Evolutionary conservation across 2,888 invertebrate species (phyloP).

Genomic region (Dendrolimus houi): DNA sequence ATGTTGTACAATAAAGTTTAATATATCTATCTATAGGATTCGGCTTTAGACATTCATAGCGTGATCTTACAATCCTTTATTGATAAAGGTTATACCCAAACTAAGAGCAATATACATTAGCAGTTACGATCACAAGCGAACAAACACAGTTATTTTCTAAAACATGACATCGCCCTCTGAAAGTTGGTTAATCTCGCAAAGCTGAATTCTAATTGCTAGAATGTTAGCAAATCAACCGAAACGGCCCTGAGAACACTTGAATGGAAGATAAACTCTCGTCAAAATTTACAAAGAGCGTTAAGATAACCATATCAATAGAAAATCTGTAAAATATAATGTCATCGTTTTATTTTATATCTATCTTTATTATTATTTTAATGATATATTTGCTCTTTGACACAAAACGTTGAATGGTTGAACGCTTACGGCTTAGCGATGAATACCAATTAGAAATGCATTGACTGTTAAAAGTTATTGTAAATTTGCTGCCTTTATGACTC

Average conservation of each 20-base stretch:
- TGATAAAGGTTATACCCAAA: no score
- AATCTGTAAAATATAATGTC: constrained; percentile 11
- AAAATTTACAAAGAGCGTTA: constrained; percentile 16
- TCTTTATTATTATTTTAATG: constrained; percentile 15
- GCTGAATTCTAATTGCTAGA: neutral
- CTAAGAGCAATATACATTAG: no score
- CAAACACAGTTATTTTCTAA: neutral
- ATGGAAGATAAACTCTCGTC: neutral
- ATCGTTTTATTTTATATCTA: constrained; percentile 18
- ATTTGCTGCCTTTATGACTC: neutral
- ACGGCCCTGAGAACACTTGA: neutral
- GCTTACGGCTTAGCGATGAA: constrained; percentile 2
- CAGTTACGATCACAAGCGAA: no score
- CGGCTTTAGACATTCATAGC: neutral
- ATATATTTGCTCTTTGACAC: constrained; percentile 18
- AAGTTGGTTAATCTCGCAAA: neutral
- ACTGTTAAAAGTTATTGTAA: constrained; percentile 4
- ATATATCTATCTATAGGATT: no score
- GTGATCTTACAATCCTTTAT: neutral
- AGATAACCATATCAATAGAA: constrained; percentile 13
- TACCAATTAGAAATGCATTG: constrained; percentile 4
- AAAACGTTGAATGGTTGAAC: constrained; percentile 3
- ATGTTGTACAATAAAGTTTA: no score
- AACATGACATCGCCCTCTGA: neutral
- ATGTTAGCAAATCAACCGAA: neutral